Evolutionary conservation across 2,797 vertebrate species (phyloP), one percentile per base, ranked within the genome.

Genomic region (Ambastaia sidthimunki): DNA sequence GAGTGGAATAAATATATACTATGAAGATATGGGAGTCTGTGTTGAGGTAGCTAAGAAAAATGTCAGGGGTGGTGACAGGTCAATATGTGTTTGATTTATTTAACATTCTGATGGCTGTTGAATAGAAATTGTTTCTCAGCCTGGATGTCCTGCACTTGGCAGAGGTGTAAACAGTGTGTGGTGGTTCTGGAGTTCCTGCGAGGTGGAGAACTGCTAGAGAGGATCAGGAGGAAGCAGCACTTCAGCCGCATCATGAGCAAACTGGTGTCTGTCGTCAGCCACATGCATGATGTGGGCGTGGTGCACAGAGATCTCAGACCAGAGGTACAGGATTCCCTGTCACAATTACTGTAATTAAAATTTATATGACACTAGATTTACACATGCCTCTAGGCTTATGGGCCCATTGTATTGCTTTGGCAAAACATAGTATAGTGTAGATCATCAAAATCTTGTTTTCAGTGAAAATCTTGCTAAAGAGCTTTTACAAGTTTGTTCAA

Each of bases 231-330:
- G 75, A 98, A 99, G 91, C 94, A 96, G 65, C 95, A 96, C 89
- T 99, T 99, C 92, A 99, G 97, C 85, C 93, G 93, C 84, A 99
- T 99, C 86, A 99, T 99, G 97, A 92, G 97, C 81, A 95, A 93
- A 72, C 95, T 99, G 48, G 97, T 99, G 75, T 99, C 98, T 0
- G 98, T 97, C 0, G 98, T 98, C 82, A 99, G 97, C 90, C 97
- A 99, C 90, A 99, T 99, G 98, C 98, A 99, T 0, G 98, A 99
- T 18, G 98, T 98, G 0, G 97, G 98, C 28, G 98, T 99, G 71
- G 97, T 99, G 81, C 97, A 99, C 59, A 90, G 98, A 76, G 98
- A 99, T 86, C 93, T 99, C 78, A 99, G 99, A 87, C 97, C 98
- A 0, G 97, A 99, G 97, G 98, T 98, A 96, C 2, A 25, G 47